Evolutionary conservation across 1,140 invertebrate species (phyloP).

Genomic region (Drosophila littoralis): DNA sequence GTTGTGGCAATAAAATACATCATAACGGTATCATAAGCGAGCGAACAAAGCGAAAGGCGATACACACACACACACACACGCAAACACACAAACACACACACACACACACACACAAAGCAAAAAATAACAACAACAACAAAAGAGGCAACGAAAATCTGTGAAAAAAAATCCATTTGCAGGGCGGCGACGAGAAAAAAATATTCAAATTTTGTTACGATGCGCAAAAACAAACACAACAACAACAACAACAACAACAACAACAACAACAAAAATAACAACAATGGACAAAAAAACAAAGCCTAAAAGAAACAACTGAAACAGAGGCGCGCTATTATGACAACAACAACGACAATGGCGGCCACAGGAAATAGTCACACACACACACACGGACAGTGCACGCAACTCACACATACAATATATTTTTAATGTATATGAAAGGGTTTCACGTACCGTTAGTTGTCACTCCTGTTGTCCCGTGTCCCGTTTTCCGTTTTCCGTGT

Average conservation of each 20-base stretch:
- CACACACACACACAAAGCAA: slow-evolving; percentile 24
- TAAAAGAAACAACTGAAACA: slow-evolving; percentile 68
- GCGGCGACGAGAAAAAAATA: slow-evolving; percentile 59
- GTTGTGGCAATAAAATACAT: slow-evolving; percentile 83
- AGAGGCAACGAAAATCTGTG: slow-evolving; percentile 78
- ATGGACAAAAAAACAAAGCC: slow-evolving; percentile 70
- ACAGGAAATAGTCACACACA: slow-evolving; percentile 76
- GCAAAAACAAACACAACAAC: slow-evolving; percentile 69
- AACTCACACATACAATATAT: slow-evolving; percentile 36
- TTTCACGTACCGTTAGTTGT: slow-evolving; percentile 76
- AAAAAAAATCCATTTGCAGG: slow-evolving; percentile 80
- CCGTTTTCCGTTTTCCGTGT: slow-evolving; percentile 36
- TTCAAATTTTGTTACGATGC: slow-evolving; percentile 81
- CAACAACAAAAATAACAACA: slow-evolving; percentile 57
- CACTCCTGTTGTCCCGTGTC: slow-evolving; percentile 32
- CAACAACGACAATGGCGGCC: slow-evolving; percentile 70
- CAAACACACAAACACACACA: slow-evolving; percentile 47
- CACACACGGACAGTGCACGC: slow-evolving; percentile 27
- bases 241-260: slow-evolving; percentile 40
- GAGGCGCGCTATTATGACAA: slow-evolving; percentile 49
- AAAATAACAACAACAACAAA: slow-evolving; percentile 36
- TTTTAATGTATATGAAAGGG: slow-evolving; percentile 56
- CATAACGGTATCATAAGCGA: slow-evolving; percentile 82
- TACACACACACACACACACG: slow-evolving; percentile 55
- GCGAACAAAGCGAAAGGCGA: slow-evolving; percentile 73